These are phyloP conservation scores for Ceyx melanurus DNA, from an alignment of 2,113 vertebrate species.

Conservation along the genomic window DNA sequence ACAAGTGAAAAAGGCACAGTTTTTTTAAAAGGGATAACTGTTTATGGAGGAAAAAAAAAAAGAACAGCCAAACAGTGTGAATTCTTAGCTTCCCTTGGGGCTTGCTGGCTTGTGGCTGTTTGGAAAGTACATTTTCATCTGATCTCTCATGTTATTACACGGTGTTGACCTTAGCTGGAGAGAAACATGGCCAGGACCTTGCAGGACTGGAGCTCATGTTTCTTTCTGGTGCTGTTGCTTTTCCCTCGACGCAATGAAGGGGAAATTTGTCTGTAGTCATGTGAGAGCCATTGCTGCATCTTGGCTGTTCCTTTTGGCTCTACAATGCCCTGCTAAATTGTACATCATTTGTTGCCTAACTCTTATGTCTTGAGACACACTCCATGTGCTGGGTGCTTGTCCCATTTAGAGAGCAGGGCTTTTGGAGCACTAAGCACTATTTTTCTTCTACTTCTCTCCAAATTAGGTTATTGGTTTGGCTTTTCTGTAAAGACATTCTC, in stretches of 20 bases:
- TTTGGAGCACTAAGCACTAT: neutral
- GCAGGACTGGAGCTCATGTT: neutral
- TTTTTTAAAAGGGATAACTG: neutral
- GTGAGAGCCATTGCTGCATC: neutral
- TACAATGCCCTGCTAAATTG: accelerated
- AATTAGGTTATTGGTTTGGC: neutral
- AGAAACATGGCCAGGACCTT: neutral
- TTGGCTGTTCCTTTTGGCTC: neutral
- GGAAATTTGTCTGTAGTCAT: neutral
- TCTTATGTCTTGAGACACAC: neutral
- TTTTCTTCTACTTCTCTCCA: neutral
- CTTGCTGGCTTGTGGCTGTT: neutral
- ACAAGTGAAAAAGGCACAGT: neutral
- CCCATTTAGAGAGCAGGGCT: neutral
- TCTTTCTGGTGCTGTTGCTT: neutral
- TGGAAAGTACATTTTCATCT: neutral
- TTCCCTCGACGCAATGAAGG: neutral
- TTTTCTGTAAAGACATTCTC: neutral
- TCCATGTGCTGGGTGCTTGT: accelerated
- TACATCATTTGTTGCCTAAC: neutral
- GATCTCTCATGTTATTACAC: neutral
- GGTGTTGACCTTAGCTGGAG: neutral
- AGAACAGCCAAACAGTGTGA: neutral
- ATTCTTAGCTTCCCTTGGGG: neutral
- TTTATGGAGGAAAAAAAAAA: neutral